Base-by-base conservation (phyloP, 2,797 vertebrate genomes). In the Myiotriccus ornatus region DNA sequence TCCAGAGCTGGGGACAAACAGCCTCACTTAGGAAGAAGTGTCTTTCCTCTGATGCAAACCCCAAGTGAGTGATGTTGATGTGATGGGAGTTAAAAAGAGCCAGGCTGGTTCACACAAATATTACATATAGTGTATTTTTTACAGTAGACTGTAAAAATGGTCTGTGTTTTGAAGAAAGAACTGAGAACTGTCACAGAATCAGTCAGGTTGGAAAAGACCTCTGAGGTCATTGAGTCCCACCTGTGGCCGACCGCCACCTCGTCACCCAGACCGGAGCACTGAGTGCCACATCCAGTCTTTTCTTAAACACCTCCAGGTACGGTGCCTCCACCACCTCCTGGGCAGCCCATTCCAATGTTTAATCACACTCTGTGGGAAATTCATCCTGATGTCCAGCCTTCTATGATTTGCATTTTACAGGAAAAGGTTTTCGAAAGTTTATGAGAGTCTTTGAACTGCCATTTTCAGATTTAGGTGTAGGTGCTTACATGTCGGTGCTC, bases 1-100 rank as follows among this genome's bases (percentile, higher is more conserved):
- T 34, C 16, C n/a, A 71, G 50, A 43, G n/a, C 34, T 39, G 37
- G 41, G 53, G 30, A 41, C 37, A 62, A 35, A 19, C 18, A 63
- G 13, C 53, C 32, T 79, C 2, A 0, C 0, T 1, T 46, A 10
- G 63, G 34, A 46, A 52, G n/a, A 65, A 55, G 10, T 1, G 2
- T 67, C 30, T 55, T 11, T 55, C 2, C 27, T 52, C 35, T 0
- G 3, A 10, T 50, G 8, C 19, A 57, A 4, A 10, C 14, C 27
- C 34, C 25, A 12, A 6, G 39, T 17, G 24, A 68, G 28, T 34
- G 24, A 56, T 4, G 44, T 77, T 50, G 57, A 55, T 55, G 28
- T 32, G 24, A 30, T 37, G 10, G 44, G 10, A n/a, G 12, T 3
- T 3, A 2, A 12, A 17, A 28, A 14, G 23, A 35, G 63, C 34